phyloP scores from a whole-genome alignment of 2,113 vertebrate genomes.

The Chascanopsetta lugubris region DNA sequence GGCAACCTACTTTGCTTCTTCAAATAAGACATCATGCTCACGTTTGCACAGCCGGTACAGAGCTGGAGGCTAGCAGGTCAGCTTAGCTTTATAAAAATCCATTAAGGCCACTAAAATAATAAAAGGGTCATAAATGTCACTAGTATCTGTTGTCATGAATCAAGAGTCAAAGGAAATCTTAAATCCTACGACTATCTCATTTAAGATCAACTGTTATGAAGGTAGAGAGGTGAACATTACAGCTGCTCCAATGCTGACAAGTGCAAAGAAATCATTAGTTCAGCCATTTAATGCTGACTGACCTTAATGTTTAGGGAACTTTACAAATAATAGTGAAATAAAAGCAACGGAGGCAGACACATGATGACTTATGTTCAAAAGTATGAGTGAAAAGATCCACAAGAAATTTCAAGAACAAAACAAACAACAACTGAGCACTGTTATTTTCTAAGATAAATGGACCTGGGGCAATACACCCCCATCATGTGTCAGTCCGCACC shows the following conservation, averaged over 20 bases:
- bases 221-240: not conserved
- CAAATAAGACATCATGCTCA: not conserved
- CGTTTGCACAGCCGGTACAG: not conserved
- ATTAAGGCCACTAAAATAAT: slow-evolving; percentile 33
- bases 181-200: slow-evolving; percentile 18
- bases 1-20: not conserved
- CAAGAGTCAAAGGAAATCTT: slow-evolving; percentile 21
- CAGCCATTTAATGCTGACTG: not conserved
- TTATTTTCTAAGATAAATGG: not conserved
- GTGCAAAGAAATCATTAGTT: slow-evolving; percentile 1
- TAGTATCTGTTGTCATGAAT: slow-evolving; percentile 13
- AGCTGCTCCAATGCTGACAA: slow-evolving; percentile 10
- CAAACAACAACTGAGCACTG: not conserved
- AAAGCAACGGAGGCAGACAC: not conserved
- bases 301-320: not conserved
- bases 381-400: too few relatives aligned
- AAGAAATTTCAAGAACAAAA: not conserved
- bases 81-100: not conserved
- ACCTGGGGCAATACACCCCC: not conserved
- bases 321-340: not conserved
- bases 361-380: not conserved
- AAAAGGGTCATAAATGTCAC: slow-evolving; percentile 17
- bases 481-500: not conserved
- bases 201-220: slow-evolving; percentile 8
- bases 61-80: not conserved